Percentiles rank a stretch among this genome's conserved stretches.
Conservation (phyloP, 2,888 invertebrate species). For the Melinaea marsaeus region DNA sequence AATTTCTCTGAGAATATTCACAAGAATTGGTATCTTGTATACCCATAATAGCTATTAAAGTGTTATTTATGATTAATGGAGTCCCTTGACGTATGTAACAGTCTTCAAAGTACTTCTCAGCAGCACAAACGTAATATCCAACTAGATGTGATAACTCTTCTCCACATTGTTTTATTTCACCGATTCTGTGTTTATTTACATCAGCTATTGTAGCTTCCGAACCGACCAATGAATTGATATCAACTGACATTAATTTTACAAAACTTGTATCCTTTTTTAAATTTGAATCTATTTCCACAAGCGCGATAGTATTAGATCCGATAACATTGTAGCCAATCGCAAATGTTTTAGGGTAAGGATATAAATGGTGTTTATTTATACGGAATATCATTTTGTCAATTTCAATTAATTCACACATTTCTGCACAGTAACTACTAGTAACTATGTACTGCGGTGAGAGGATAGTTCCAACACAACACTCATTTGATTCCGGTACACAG, state of each 20-base stretch:
- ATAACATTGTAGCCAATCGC: constrained; percentile 8
- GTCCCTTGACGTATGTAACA: constrained; percentile 44
- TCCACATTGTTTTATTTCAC: constrained; percentile 43
- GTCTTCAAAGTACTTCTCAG: constrained; percentile 31
- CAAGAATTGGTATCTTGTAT: constrained; percentile 12
- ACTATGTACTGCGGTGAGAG: constrained; percentile 44
- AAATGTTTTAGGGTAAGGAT: constrained; percentile 21
- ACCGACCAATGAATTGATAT: constrained; percentile 39
- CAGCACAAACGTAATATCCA: constrained; percentile 45
- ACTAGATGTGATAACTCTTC: constrained; percentile 17
- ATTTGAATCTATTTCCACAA: constrained; percentile 19
- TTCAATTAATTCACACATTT: constrained; percentile 41
- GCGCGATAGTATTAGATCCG: constrained; percentile 21
- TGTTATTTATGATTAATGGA: constrained; percentile 47
- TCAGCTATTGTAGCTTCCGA: constrained; percentile 41
- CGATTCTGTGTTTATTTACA: constrained; percentile 31
- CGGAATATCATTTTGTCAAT: constrained; percentile 7
- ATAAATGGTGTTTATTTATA: constrained; percentile 15
- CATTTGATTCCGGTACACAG: constrained; percentile 30
- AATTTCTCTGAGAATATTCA: constrained; percentile 17
- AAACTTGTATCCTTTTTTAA: constrained; percentile 16
- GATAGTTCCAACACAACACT: constrained; percentile 49
- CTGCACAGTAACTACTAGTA: constrained; percentile 51
- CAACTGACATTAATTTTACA: constrained; percentile 41
- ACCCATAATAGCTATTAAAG: constrained; percentile 35